These are phyloP conservation scores for Eristalis pertinax DNA, from an alignment of 2,888 invertebrate genomes.

Conservation along the genomic window DNA sequence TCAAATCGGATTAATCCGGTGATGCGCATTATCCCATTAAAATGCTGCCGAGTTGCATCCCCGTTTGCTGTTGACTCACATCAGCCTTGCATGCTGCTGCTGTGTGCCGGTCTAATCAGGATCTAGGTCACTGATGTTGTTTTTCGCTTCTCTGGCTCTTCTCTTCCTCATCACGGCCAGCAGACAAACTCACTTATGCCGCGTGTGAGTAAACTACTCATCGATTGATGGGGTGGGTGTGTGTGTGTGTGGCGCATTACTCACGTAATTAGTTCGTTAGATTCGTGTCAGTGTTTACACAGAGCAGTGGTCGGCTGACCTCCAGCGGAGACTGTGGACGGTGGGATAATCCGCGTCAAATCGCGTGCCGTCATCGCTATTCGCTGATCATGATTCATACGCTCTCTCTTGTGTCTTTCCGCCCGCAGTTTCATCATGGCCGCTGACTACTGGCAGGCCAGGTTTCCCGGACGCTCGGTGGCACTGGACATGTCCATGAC, in stretches of 20 bases:
- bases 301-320: constrained; percentile 47
- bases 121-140: constrained; percentile 37
- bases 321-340: constrained; percentile 2
- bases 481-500: constrained; percentile 96
- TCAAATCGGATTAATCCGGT: constrained; percentile 39
- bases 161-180: background rate
- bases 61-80: background rate
- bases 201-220: constrained; percentile 11
- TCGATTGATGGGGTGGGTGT: background rate
- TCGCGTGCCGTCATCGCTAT: background rate
- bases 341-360: background rate
- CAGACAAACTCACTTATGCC: background rate
- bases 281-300: constrained; percentile 50
- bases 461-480: constrained; percentile 92
- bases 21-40: constrained; percentile 46
- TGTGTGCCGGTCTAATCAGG: constrained; percentile 1
- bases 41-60: constrained; percentile 20
- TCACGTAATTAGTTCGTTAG: constrained; percentile 52
- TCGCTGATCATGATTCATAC: background rate
- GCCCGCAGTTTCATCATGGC: constrained; percentile 93
- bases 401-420: constrained; percentile 51
- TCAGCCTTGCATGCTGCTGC: background rate
- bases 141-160: background rate
- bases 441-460: constrained; percentile 93
- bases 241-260: constrained; percentile 2